Evolutionary conservation across 1,140 invertebrate species (phyloP), one percentile per base, ranked within the genome.

Genomic region (Episyrphus balteatus): DNA sequence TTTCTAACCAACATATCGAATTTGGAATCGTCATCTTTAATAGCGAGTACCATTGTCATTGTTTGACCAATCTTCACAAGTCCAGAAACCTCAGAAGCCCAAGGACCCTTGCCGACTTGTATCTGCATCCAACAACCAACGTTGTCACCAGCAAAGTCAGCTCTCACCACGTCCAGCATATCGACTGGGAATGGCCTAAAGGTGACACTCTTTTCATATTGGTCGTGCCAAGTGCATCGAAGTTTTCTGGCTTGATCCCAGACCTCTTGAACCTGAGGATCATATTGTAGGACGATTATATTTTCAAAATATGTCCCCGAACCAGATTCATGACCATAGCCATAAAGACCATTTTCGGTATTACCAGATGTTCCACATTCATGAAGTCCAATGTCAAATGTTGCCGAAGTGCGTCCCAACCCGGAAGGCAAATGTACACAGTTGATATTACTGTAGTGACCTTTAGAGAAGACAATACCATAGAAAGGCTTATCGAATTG

Each of bases 71-170:
- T 95, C 67, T 94, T 94, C 0, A 95, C 92, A 19, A 95, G 71
- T 0, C 92, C 92, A 0, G 89, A 92, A 0, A 95, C 91, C 72
- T 95, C 92, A 0, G 87, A 90, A 9, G 91, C 91, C 91, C 91
- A 95, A 0, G 92, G 92, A 36, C 92, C 92, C 66, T 93, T 95
- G 14, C 92, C 92, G 7, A 93, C 90, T 72, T 91, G 88, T 44
- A 91, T 91, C 57, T 90, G 87, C 87, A 91, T 90, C 89, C 89
- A 92, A 69, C 91, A 95, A 7, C 90, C 90, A 2, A 94, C 89
- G 66, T 95, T 95, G 59, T 95, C 92, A 0, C 92, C 92, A 37
- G 90, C 89, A 60, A 95, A 95, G 56, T 94, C 90, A 2, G 91
- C 90, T 21, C 89, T 70, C 3, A 95, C 90, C 1, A 93, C 89